Evolutionary conservation across 2,797 vertebrate species (phyloP).

Genomic region (Onychomys torridus): DNA sequence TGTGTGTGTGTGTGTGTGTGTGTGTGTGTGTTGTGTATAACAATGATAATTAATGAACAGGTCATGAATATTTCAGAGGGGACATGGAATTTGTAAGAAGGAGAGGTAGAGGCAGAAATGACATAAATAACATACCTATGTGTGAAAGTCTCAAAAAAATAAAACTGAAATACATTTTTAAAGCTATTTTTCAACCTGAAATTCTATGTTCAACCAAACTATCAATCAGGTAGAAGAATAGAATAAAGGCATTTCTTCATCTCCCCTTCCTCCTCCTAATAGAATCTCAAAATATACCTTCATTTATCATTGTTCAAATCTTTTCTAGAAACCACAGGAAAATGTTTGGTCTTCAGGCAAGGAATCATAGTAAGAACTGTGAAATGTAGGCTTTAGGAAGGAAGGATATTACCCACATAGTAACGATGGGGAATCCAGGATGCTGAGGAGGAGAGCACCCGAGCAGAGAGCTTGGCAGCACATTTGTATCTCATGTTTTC

Average conservation of each 20-base stretch:
- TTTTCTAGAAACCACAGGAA: not conserved
- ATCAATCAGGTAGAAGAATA: no score
- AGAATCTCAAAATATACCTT: not conserved
- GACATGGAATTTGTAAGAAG: not conserved
- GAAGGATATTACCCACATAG: not conserved
- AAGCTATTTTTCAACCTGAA: not conserved
- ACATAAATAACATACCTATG: not conserved
- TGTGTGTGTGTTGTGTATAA: not conserved
- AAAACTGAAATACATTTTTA: not conserved
- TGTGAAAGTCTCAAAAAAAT: not conserved
- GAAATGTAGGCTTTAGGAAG: not conserved
- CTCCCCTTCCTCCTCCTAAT: not conserved
- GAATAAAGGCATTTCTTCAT: not conserved
- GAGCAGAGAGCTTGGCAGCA: not conserved
- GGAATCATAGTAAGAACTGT: not conserved
- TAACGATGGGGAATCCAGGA: not conserved
- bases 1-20: not conserved
- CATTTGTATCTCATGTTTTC: not conserved
- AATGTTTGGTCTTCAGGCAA: not conserved
- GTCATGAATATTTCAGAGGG: not conserved
- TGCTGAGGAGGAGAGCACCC: no score
- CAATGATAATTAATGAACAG: not conserved
- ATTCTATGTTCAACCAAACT: not conserved
- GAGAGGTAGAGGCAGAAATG: not conserved
- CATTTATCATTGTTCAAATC: not conserved